Evolutionary conservation across 2,113 vertebrate species (phyloP).

Genomic region (Phalacrocorax pelagicus): DNA sequence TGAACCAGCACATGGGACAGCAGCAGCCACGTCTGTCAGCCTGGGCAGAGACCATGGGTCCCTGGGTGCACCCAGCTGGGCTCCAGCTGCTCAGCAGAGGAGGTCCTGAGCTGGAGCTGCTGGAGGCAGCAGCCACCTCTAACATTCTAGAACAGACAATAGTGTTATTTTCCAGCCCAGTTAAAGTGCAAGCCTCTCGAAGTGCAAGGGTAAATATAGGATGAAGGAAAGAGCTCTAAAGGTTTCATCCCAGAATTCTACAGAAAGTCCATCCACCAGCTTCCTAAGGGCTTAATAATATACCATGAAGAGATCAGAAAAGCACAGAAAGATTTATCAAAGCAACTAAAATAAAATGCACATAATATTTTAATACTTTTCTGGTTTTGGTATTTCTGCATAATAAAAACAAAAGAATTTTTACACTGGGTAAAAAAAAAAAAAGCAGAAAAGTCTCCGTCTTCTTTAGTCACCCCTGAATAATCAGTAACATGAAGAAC

Average conservation of each 20-base stretch:
- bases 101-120: neutral
- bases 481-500: neutral
- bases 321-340: neutral
- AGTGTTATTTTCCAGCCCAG: neutral
- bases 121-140: neutral
- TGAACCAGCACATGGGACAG: neutral
- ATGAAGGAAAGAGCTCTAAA: neutral
- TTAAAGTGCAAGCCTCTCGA: neutral
- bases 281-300: neutral
- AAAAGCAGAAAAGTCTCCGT: neutral
- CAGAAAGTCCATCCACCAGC: neutral
- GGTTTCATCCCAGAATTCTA: neutral
- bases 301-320: neutral
- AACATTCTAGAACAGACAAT: neutral
- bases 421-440: neutral
- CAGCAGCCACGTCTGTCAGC: fast-evolving
- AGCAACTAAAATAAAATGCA: neutral
- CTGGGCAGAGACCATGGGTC: neutral
- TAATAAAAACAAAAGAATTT: neutral
- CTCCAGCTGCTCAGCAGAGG: neutral
- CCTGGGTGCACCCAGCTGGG: fast-evolving
- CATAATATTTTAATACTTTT: neutral
- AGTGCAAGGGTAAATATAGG: neutral
- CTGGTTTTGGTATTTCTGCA: neutral
- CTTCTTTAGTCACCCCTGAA: neutral